A percentile compares a stretch with the other conserved stretches of the same genome.
These are phyloP conservation scores for Arctocebus calabarensis DNA, from an alignment of 2,797 vertebrate genomes.

Conservation along the genomic window DNA sequence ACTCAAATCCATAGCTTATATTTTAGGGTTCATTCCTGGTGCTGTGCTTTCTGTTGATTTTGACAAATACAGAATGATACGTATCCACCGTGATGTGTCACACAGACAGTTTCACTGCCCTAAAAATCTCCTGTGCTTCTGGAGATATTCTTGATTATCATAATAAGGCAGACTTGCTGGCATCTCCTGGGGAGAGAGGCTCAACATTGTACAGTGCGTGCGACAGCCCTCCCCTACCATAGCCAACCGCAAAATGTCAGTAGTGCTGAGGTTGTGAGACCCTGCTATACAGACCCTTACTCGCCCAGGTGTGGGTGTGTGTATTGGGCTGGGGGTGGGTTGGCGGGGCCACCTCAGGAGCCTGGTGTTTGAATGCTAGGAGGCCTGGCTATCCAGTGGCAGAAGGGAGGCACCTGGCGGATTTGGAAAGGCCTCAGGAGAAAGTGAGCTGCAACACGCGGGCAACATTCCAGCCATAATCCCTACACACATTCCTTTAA, in stretches of 20 bases:
- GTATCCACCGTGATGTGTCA: background rate
- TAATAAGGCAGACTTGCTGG: background rate
- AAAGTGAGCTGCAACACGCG: background rate
- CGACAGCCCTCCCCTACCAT: background rate
- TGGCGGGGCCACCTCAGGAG: background rate
- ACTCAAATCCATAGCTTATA: background rate
- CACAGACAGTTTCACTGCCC: background rate
- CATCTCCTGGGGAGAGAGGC: background rate
- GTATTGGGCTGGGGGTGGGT: rapidly evolving
- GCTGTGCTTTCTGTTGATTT: background rate
- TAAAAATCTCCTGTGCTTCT: background rate
- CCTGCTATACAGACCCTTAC: background rate
- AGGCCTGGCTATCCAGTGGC: background rate
- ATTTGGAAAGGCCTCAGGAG: background rate
- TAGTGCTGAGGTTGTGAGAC: background rate
- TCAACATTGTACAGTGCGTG: background rate
- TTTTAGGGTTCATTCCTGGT: background rate
- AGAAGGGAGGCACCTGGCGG: background rate
- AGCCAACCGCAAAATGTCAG: background rate
- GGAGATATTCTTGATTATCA: background rate
- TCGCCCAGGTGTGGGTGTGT: background rate
- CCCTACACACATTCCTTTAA: slow-evolving; percentile 25
- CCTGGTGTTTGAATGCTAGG: background rate
- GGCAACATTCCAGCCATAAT: slow-evolving; percentile 33
- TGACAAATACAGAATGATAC: background rate